These are phyloP conservation scores for Dolichotis patagonum DNA, from an alignment of 2,113 vertebrate genomes.

Conservation along the genomic window DNA sequence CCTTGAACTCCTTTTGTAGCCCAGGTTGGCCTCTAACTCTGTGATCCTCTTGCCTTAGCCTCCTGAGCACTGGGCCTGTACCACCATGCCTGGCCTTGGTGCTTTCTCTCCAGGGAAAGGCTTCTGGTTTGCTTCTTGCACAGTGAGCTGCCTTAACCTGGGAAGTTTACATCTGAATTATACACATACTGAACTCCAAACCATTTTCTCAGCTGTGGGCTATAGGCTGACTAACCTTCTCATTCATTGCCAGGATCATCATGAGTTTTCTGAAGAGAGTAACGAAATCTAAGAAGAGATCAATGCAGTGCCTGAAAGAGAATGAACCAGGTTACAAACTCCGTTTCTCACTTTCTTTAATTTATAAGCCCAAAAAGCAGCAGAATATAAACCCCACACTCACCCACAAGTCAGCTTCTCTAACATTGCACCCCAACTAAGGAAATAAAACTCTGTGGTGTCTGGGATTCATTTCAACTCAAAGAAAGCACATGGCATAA, in stretches of 20 bases:
- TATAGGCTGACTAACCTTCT: conserved; percentile 89
- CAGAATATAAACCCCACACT: neutral
- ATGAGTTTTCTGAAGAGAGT: conserved; percentile 98
- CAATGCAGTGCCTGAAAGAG: conserved; percentile 93
- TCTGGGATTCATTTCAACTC: neutral
- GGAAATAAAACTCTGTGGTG: neutral
- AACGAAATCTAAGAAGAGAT: conserved; percentile 96
- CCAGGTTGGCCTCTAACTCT: neutral
- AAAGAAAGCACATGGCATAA: neutral
- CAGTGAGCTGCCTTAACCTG: neutral
- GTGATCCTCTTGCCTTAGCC: neutral
- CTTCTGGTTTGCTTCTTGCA: neutral
- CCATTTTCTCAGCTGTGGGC: neutral
- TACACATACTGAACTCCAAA: neutral
- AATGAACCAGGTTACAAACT: neutral
- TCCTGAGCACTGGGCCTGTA: neutral
- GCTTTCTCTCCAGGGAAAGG: neutral
- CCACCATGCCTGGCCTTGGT: neutral
- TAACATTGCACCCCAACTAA: neutral
- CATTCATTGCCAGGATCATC: conserved; percentile 95
- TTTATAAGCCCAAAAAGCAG: neutral
- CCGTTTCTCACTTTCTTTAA: neutral
- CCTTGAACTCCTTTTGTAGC: no score
- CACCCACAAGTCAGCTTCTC: neutral
- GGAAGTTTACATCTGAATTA: neutral